These are phyloP conservation scores for Leucania comma DNA, from an alignment of 2,888 invertebrate species.

Conservation along the genomic window DNA sequence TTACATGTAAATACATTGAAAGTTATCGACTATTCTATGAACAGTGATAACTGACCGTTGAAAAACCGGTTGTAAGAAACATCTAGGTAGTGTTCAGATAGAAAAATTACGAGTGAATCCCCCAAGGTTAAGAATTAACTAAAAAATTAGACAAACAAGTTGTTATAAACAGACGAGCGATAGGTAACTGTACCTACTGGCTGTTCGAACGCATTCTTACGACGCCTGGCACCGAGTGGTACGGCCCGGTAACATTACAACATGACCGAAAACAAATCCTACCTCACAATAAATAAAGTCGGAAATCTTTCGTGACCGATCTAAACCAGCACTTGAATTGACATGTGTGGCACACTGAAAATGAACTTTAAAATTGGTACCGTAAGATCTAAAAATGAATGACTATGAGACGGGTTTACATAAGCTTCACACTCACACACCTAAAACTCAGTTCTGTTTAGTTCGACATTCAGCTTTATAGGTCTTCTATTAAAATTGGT, in stretches of 20 bases:
- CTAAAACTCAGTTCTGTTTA: constrained; percentile 24
- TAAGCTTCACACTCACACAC: constrained; percentile 58
- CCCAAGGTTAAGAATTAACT: constrained; percentile 61
- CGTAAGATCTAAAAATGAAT: constrained; percentile 68
- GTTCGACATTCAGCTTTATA: constrained; percentile 49
- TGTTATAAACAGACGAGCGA: constrained; percentile 52
- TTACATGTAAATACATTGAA: background rate
- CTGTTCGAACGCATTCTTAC: constrained; percentile 81
- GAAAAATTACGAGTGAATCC: constrained; percentile 44
- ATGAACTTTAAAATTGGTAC: constrained; percentile 71
- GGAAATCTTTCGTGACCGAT: constrained; percentile 53
- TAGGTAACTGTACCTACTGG: constrained; percentile 70
- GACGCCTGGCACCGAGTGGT: constrained; percentile 85
- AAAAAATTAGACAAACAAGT: constrained; percentile 60
- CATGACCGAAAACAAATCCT: constrained; percentile 64
- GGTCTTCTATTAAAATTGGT: constrained; percentile 37
- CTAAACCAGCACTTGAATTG: constrained; percentile 47
- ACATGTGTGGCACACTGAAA: constrained; percentile 64
- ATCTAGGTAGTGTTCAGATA: constrained; percentile 23
- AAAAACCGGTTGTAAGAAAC: constrained; percentile 33
- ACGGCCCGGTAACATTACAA: constrained; percentile 68
- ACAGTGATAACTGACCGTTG: constrained; percentile 15
- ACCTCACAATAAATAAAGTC: constrained; percentile 55
- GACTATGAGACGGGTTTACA: constrained; percentile 51
- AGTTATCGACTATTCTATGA: background rate